Conservation (phyloP, 35 echinoderm and acorn worm genomes). For the Heliocidaris tuberculata region DNA sequence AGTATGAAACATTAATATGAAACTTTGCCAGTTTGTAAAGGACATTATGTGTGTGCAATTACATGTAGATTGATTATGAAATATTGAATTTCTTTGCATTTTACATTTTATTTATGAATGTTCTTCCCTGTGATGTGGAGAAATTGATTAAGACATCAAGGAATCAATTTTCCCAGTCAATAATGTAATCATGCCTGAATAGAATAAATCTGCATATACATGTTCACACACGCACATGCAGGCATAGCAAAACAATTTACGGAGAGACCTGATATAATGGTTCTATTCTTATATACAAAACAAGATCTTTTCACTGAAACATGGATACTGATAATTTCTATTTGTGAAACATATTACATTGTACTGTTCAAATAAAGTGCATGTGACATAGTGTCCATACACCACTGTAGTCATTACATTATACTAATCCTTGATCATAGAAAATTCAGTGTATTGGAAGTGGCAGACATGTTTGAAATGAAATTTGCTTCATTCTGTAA, state of each 20-base stretch:
- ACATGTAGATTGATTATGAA: not conserved
- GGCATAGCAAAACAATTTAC: not conserved
- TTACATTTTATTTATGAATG: too few species aligned
- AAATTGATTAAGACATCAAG: not conserved
- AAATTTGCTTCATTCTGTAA: not conserved
- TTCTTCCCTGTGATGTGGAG: not conserved
- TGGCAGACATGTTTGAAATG: not conserved
- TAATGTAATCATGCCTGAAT: not conserved
- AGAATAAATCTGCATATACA: not conserved
- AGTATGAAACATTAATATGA: not conserved
- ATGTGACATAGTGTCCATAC: not conserved
- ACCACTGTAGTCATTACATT: not conserved
- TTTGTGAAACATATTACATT: not conserved
- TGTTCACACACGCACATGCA: not conserved
- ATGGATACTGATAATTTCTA: not conserved
- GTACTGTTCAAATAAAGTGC: not conserved
- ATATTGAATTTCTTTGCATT: not conserved
- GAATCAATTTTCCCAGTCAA: not conserved
- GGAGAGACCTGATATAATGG: not conserved
- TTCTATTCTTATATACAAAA: not conserved
- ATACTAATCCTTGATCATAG: not conserved
- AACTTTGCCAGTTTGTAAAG: not conserved
- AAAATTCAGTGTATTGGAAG: not conserved
- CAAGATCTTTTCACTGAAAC: not conserved
- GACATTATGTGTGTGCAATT: not conserved